These are phyloP conservation scores for Synanthedon andrenaeformis DNA, from an alignment of 2,888 invertebrate genomes.

Conservation along the genomic window DNA sequence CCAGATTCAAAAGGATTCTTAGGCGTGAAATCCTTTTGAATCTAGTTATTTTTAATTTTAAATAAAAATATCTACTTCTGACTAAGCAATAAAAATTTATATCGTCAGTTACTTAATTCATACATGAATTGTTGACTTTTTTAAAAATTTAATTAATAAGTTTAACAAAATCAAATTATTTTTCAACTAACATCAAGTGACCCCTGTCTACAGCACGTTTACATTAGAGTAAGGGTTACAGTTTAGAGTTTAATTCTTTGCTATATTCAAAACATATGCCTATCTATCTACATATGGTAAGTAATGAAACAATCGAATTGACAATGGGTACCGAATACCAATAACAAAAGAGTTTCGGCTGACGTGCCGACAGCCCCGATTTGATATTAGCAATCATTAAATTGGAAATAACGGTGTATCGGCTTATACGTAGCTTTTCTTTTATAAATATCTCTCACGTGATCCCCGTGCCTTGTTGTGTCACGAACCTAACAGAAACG, in stretches of 20 bases:
- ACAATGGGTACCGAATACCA: constrained; percentile 21
- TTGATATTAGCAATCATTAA: constrained; percentile 69
- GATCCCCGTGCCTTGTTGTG: constrained; percentile 65
- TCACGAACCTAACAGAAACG: constrained; percentile 63
- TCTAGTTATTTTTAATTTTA: too few species aligned
- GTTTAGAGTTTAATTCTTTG: background rate
- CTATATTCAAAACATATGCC: background rate
- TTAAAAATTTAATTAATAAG: too few species aligned
- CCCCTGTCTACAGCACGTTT: too few species aligned
- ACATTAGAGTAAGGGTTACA: too few species aligned
- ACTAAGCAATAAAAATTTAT: too few species aligned
- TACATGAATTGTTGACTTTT: too few species aligned
- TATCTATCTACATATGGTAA: background rate
- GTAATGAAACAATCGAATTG: background rate
- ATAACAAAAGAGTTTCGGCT: constrained; percentile 42
- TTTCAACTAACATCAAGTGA: too few species aligned
- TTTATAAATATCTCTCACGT: constrained; percentile 70
- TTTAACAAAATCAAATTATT: too few species aligned
- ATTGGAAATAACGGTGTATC: constrained; percentile 69
- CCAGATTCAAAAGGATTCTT: too few species aligned
- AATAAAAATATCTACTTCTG: too few species aligned
- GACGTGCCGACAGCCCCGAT: constrained; percentile 58
- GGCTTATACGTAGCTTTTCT: constrained; percentile 63
- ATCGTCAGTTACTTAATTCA: too few species aligned
- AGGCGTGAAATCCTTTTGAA: too few species aligned